Evolutionary conservation across 2,113 vertebrate genomes (phyloP).

Genomic region (Promerops cafer): DNA sequence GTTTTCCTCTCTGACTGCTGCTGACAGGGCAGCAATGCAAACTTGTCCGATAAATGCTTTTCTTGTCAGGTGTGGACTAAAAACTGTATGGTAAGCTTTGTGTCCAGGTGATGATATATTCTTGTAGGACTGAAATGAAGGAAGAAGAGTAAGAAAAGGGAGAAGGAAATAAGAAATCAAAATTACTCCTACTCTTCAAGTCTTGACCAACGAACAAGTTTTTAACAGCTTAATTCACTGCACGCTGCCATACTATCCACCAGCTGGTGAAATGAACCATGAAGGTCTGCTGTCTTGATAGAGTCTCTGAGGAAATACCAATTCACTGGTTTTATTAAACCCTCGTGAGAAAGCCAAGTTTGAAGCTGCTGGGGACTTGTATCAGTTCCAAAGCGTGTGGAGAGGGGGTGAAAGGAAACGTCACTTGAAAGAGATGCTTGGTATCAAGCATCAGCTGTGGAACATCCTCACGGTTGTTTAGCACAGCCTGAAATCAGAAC

Average conservation of each 20-base stretch:
- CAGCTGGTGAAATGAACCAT: neutral
- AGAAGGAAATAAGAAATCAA: neutral
- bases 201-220: neutral
- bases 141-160: neutral
- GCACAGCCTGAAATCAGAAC: slow-evolving; percentile 76
- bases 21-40: neutral
- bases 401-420: slow-evolving; percentile 87
- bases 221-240: neutral
- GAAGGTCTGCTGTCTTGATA: neutral
- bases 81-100: neutral
- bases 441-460: slow-evolving; percentile 87
- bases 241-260: neutral
- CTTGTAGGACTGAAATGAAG: neutral
- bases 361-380: slow-evolving; percentile 90
- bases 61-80: neutral
- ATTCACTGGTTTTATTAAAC: slow-evolving; percentile 65
- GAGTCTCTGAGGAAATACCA: neutral
- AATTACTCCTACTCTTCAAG: neutral
- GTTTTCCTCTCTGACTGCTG: neutral
- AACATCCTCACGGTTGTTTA: slow-evolving; percentile 80
- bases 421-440: slow-evolving; percentile 92
- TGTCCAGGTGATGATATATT: neutral
- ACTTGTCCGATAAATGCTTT: neutral
- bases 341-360: slow-evolving; percentile 84
- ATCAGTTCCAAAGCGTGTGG: slow-evolving; percentile 87